Evolutionary conservation across 2,888 invertebrate genomes (phyloP).

Genomic region (Plebejus anna): DNA sequence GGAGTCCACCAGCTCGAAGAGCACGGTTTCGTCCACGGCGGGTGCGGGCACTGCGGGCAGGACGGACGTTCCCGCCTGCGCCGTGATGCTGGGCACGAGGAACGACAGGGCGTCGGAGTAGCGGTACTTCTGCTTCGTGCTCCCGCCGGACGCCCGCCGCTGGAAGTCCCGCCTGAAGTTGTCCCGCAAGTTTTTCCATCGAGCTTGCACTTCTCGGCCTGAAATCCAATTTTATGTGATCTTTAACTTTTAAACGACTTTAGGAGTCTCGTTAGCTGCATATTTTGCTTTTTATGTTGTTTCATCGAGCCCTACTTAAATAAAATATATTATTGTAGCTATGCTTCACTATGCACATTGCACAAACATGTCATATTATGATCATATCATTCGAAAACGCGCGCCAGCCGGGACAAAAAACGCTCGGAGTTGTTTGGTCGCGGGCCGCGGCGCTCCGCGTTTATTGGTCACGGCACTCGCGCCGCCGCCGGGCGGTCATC

Average conservation of each 20-base stretch:
- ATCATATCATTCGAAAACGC: neutral
- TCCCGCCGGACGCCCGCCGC: neutral
- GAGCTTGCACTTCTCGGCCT: neutral
- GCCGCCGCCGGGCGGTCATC: neutral
- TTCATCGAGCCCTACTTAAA: too few species aligned
- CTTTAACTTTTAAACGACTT: neutral
- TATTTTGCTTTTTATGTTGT: too few species aligned
- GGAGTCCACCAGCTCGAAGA: neutral
- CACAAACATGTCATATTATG: neutral
- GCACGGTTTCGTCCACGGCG: too few species aligned
- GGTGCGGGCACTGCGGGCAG: too few species aligned
- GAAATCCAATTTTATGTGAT: constrained; percentile 1
- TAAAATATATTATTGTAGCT: neutral
- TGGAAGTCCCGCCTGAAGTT: neutral
- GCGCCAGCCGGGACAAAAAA: neutral
- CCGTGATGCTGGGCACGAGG: neutral
- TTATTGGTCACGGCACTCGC: neutral
- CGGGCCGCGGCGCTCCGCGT: neutral
- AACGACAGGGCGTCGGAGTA: neutral
- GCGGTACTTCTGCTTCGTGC: neutral
- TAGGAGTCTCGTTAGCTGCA: neutral
- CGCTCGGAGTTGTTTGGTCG: neutral
- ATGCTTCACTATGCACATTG: neutral
- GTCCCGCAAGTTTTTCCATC: neutral
- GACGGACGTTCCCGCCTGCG: too few species aligned